Evolutionary conservation across 2,113 vertebrate genomes (phyloP), one percentile per base, ranked within the genome.

Genomic region (Upupa epops): DNA sequence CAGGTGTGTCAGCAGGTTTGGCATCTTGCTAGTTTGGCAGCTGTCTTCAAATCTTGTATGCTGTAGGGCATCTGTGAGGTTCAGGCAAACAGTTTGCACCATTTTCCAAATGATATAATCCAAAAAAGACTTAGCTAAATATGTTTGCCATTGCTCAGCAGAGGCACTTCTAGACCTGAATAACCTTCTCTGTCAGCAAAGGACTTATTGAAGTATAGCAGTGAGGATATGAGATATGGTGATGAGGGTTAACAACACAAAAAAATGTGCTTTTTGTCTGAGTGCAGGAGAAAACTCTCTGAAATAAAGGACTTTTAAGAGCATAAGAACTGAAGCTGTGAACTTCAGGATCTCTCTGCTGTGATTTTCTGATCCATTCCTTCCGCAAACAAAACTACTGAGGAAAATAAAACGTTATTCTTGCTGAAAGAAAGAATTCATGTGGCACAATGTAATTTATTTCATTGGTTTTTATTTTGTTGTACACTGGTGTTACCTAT

Each of bases 131-230:
- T 66, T 21, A 15, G 49, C 36, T 73, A 51, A 78, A 42, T 73
- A 40, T 26, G 55, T 73, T 80, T 89, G 64, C 55, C 17, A 2
- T 73, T 63, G 52, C 64, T 80, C 64, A 55, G 46, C 29, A 77
- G 72, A 61, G 56, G 48, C 34, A 42, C 31, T 85, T 74, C 10
- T 72, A 86, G 82, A 89, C 68, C 71, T 34, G 31, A 87, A n/a
- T 80, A 81, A 95, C 78, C 81, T 91, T 61, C 66, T 40, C 29
- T 92, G 65, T 49, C 88, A 74, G 56, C 68, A 60, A 56, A 87
- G 75, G 20, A 64, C 42, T 68, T 66, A 4, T 3, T 68, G 64
- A 64, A 59, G 26, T 55, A 25, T 8, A 64, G 68, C 64, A 79
- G 68, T 46, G 70, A 40, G 79, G 63, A 89, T 83, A 31, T 49